A percentile compares a stretch with the other conserved stretches of the same genome.
Conservation (phyloP, 1,140 invertebrate genomes). For the Atta colombica region DNA sequence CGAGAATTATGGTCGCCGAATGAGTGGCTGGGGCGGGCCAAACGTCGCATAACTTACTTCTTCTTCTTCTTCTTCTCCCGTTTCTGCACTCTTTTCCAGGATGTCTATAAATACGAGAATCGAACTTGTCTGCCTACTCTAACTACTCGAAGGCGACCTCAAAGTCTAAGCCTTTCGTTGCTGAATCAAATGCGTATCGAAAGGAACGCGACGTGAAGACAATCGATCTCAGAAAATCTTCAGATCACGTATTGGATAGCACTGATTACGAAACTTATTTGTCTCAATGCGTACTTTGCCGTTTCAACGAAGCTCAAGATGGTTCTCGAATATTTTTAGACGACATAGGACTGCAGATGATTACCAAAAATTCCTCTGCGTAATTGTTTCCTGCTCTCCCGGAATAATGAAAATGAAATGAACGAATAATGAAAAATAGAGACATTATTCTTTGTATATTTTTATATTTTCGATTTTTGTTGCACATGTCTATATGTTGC, state of each 20-base stretch:
- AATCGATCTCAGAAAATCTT: slow-evolving; percentile 37
- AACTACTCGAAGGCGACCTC: slow-evolving; percentile 18
- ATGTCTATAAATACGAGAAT: slow-evolving; percentile 80
- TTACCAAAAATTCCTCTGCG: slow-evolving; percentile 26
- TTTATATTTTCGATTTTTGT: not conserved
- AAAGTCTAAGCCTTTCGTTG: not conserved
- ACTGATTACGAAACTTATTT: slow-evolving; percentile 50
- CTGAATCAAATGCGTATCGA: not conserved
- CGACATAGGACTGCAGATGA: not conserved
- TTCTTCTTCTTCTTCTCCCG: slow-evolving; percentile 61
- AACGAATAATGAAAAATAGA: not conserved
- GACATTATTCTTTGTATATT: not conserved
- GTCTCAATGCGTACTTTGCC: slow-evolving; percentile 37
- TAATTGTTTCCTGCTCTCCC: slow-evolving; percentile 44
- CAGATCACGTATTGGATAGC: slow-evolving; percentile 11
- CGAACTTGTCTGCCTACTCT: slow-evolving; percentile 68
- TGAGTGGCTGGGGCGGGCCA: slow-evolving; percentile 81
- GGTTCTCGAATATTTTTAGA: slow-evolving; percentile 42
- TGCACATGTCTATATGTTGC: not conserved
- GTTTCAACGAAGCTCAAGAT: slow-evolving; percentile 5
- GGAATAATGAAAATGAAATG: not conserved
- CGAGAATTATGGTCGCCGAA: slow-evolving; percentile 80
- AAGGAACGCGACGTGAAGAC: slow-evolving; percentile 20
- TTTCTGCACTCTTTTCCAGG: slow-evolving; percentile 71
- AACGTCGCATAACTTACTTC: slow-evolving; percentile 81